phyloP scores from a whole-genome alignment of 2,113 vertebrate genomes.

The Nycticebus coucang region DNA sequence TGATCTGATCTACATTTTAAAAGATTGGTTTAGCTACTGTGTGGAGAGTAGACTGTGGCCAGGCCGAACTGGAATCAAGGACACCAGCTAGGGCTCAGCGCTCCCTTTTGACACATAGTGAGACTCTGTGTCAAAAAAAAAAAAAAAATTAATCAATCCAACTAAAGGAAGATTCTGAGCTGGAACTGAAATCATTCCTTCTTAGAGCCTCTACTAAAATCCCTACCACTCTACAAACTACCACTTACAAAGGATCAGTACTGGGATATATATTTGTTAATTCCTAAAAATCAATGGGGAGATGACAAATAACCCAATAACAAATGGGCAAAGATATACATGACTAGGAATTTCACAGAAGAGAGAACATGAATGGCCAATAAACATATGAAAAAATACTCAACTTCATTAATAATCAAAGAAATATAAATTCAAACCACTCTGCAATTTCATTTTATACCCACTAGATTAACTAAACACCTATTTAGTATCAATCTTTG shows the following conservation, averaged over 20 bases:
- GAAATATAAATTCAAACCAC: slow-evolving; percentile 60
- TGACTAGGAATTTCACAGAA: slow-evolving; percentile 60
- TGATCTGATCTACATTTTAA: background rate
- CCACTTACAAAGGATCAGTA: slow-evolving; percentile 22
- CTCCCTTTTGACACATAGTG: no score
- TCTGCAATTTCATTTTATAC: slow-evolving; percentile 52
- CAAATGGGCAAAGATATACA: slow-evolving; percentile 46
- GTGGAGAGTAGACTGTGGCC: background rate
- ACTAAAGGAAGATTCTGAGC: slow-evolving; percentile 46
- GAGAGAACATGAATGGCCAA: slow-evolving; percentile 57
- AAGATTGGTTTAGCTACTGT: background rate
- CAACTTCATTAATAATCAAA: slow-evolving; percentile 42
- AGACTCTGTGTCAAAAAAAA: no score
- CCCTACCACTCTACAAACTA: background rate
- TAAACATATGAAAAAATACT: slow-evolving; percentile 66
- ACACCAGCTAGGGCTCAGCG: background rate
- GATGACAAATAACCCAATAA: slow-evolving; percentile 35
- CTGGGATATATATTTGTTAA: slow-evolving; percentile 16
- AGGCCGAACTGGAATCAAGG: background rate
- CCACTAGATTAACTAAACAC: slow-evolving; percentile 50
- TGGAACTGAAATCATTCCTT: slow-evolving; percentile 49
- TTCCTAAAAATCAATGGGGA: slow-evolving; percentile 56
- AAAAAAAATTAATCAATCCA: slow-evolving; percentile 70
- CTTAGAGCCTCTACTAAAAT: slow-evolving; percentile 46
- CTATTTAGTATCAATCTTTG: background rate